Conservation (phyloP, 2,797 vertebrate genomes). For the Gobio occitaniae region DNA sequence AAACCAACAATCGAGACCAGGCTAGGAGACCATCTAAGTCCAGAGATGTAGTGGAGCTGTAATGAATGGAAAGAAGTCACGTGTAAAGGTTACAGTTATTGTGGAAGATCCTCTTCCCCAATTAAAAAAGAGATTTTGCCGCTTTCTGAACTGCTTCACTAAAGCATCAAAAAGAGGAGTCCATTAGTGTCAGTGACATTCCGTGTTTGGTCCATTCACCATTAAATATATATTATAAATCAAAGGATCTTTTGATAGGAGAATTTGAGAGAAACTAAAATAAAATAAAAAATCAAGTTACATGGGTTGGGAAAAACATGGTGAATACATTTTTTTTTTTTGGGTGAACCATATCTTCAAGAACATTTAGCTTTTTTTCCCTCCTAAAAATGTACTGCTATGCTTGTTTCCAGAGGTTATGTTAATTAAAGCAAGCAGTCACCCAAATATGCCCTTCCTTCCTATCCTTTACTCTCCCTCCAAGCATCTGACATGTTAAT, state of each 20-base stretch:
- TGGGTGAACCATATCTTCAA: background rate
- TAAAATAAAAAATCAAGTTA: background rate
- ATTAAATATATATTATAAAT: background rate
- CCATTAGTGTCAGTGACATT: background rate
- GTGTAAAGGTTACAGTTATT: background rate
- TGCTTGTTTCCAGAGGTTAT: background rate
- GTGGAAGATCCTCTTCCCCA: background rate
- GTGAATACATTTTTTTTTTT: background rate
- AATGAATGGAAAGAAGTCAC: background rate
- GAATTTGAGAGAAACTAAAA: background rate
- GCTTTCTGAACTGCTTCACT: background rate
- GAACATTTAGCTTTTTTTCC: background rate
- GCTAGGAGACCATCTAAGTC: background rate
- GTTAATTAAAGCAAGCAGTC: slow-evolving; percentile 22
- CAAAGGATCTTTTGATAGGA: background rate
- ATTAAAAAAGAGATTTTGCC: background rate
- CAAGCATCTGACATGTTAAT: slow-evolving; percentile 18
- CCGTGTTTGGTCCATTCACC: background rate
- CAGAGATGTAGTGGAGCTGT: background rate
- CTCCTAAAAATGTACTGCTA: background rate
- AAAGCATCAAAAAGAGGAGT: background rate
- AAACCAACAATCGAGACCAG: background rate
- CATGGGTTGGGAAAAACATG: background rate
- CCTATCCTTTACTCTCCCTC: background rate
- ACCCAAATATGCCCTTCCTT: slow-evolving; percentile 3